A percentile compares a stretch with the other conserved stretches of the same genome.
Conservation (phyloP, 1,140 invertebrate genomes). For the Hylaeus volcanicus region DNA sequence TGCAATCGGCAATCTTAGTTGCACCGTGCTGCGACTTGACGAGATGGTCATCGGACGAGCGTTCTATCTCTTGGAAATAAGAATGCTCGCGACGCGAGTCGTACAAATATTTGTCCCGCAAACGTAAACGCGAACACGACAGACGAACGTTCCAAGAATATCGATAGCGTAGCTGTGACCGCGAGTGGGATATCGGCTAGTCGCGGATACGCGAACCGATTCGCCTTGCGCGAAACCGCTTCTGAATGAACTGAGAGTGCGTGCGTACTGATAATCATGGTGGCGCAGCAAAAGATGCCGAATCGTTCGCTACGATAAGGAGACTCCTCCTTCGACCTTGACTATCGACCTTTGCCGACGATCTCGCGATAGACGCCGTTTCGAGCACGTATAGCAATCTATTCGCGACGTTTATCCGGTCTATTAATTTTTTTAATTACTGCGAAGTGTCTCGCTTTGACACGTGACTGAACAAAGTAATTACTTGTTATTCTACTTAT, state of each 20-base stretch:
- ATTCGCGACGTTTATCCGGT: too few relatives aligned
- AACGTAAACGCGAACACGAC: background rate
- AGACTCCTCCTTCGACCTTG: background rate
- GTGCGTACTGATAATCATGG: background rate
- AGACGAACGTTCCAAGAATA: background rate
- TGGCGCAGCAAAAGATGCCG: background rate
- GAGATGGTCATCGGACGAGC: background rate
- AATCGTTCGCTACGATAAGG: background rate
- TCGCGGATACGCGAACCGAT: background rate
- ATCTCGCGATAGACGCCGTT: too few relatives aligned
- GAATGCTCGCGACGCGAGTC: background rate
- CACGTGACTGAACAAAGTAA: too few relatives aligned
- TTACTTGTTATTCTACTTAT: too few relatives aligned
- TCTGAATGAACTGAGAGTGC: background rate
- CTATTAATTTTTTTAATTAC: background rate
- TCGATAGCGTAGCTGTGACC: background rate
- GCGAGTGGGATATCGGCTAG: background rate
- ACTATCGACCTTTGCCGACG: constrained; percentile 1
- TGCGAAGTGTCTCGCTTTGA: too few relatives aligned
- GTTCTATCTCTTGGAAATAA: background rate
- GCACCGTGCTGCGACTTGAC: too few relatives aligned
- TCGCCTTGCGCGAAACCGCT: background rate
- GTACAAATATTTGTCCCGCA: background rate
- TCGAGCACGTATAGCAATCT: too few relatives aligned
- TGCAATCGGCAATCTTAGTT: too few relatives aligned